Conservation (phyloP, 2,888 invertebrate species). For the Chymomyza fuscimana region DNA sequence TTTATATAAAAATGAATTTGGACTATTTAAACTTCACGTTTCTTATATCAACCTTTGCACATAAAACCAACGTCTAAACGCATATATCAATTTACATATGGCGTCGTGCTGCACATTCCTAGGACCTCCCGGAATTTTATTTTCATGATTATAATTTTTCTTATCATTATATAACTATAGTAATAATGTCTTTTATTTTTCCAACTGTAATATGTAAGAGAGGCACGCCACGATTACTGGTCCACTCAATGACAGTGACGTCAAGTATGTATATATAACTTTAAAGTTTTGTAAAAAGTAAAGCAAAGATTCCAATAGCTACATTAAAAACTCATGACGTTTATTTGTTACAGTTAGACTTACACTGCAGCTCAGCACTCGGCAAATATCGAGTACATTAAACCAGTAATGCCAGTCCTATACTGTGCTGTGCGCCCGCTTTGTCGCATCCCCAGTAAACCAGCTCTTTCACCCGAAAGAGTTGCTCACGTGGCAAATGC, state of each 20-base stretch:
- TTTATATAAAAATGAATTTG: too few relatives aligned
- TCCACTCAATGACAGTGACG: background rate
- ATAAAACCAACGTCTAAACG: too few relatives aligned
- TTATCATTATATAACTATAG: too few relatives aligned
- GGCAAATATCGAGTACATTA: slow-evolving; percentile 13
- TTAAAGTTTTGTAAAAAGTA: background rate
- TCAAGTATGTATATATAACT: background rate
- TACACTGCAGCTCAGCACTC: background rate
- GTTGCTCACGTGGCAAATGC: slow-evolving; percentile 64
- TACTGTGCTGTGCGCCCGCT: background rate
- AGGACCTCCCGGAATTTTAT: too few relatives aligned
- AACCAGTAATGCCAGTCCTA: slow-evolving; percentile 23
- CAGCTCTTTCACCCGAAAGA: slow-evolving; percentile 17
- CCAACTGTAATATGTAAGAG: too few relatives aligned
- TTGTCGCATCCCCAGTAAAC: background rate
- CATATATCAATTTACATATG: too few relatives aligned
- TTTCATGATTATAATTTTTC: too few relatives aligned
- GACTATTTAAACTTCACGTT: too few relatives aligned
- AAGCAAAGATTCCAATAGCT: background rate
- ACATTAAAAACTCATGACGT: background rate
- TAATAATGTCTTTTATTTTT: too few relatives aligned
- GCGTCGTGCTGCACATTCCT: too few relatives aligned
- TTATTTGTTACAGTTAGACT: slow-evolving; percentile 1
- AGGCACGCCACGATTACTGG: too few relatives aligned
- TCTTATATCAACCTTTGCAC: too few relatives aligned